These are phyloP conservation scores for Galleria mellonella DNA, from an alignment of 1,140 invertebrate species.

Conservation along the genomic window DNA sequence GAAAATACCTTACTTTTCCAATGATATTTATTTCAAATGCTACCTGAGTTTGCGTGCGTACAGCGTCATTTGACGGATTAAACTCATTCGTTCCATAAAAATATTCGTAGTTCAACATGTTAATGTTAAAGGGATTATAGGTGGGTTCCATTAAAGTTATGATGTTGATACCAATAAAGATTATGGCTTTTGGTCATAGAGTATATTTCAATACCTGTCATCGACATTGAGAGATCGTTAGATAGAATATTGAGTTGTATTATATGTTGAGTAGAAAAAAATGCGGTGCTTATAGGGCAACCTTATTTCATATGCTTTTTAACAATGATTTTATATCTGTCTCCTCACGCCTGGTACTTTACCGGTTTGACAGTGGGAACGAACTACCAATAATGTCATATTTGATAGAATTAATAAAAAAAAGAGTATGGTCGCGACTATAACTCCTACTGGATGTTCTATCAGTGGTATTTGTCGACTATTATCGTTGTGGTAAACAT, in stretches of 20 bases:
- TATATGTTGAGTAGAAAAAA: background rate
- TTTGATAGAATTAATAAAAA: no score
- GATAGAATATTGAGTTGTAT: slow-evolving; percentile 1
- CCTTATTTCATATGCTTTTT: no score
- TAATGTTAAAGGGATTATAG: slow-evolving; percentile 47
- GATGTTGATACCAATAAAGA: slow-evolving; percentile 40
- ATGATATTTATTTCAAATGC: slow-evolving; percentile 2
- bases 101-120: slow-evolving; percentile 40
- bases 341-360: no score
- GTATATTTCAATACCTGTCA: slow-evolving; percentile 9
- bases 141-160: slow-evolving; percentile 37
- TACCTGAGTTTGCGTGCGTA: slow-evolving; percentile 35
- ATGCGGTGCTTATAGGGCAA: no score
- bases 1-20: background rate
- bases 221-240: slow-evolving; percentile 4
- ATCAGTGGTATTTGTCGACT: no score
- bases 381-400: no score
- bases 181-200: slow-evolving; percentile 20
- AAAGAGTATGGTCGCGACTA: no score
- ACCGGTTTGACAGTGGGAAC: no score
- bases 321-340: no score
- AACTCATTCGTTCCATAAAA: slow-evolving; percentile 42
- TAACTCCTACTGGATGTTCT: no score
- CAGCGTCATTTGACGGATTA: slow-evolving; percentile 41
- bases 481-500: no score